Base-by-base conservation (phyloP, 2,797 vertebrate species). In the Kryptolebias ocellatus region DNA sequence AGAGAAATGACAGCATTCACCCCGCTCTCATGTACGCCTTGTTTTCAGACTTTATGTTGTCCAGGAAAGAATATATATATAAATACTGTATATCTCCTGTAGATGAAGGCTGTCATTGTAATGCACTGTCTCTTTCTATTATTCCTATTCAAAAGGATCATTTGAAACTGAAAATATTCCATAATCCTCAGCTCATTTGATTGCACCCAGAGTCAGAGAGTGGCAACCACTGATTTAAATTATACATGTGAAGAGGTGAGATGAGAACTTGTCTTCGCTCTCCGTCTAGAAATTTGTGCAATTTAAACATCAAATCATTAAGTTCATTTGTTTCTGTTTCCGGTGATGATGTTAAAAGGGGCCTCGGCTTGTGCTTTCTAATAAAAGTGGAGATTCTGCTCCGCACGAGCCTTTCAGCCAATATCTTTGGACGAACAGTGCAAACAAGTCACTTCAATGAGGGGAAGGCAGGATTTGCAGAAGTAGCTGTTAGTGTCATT, bases 51-150 rank as follows among this genome's bases (percentile, higher is more conserved):
- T 77, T 83, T 27, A 47, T 44, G 4, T 60, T 80, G 70, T 85
- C 86, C 60, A 87, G 74, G 76, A 67, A 78, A 84, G 60, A 79
- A 72, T 24, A 51, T 78, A 88, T 80, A 89, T 89, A 87, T 83
- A 87, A 24, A 24, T 24, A 24, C 20, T 24, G 20, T 85, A 91
- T 89, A 87, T 73, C 79, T 69, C 74, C 76, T 83, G 89, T 92
- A 92, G 93, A 91, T 91, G 90, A 90, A 88, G 80, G 81, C 78
- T 80, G 88, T 93, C 93, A 93, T 84, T 84, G 84, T 91, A 92
- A 94, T 90, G 85, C 83, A 85, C 85, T 89, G 84, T 80, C 83
- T 87, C 84, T 88, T 81, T 88, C 83, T 89, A 86, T 89, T 83
- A 92, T 91, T 93, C 89, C 91, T 88, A 89, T 90, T 90, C 78